phyloP scores from a whole-genome alignment of 2,797 vertebrate genomes.

The Carcharodon carcharias region DNA sequence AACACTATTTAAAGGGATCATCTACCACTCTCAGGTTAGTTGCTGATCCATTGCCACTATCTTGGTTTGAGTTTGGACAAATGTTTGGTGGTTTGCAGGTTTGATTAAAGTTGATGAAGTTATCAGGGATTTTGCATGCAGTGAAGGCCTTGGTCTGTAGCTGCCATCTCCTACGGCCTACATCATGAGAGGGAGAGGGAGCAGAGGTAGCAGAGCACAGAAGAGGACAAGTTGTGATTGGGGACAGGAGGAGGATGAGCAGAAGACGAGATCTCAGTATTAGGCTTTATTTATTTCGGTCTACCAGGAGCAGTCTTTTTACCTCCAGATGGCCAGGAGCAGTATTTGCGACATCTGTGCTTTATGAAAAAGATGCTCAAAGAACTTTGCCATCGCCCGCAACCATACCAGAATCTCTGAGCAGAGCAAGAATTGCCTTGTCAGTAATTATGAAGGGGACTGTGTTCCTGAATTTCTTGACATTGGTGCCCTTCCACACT shows the following conservation, averaged over 20 bases:
- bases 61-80: not conserved
- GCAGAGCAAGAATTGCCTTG: not conserved
- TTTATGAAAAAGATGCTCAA: not conserved
- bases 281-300: not conserved
- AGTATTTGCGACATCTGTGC: not conserved
- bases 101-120: not conserved
- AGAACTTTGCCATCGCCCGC: not conserved
- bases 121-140: not conserved
- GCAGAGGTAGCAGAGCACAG: not conserved
- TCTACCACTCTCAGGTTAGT: not conserved
- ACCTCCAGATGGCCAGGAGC: not conserved
- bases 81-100: not conserved
- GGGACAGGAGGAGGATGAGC: not conserved
- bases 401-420: not conserved
- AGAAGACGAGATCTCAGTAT: not conserved
- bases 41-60: not conserved
- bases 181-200: not conserved
- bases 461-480: not conserved
- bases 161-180: not conserved
- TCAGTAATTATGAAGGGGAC: not conserved
- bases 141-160: not conserved
- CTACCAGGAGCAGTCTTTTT: not conserved
- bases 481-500: no score
- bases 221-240: not conserved
- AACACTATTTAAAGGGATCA: not conserved